Base-by-base conservation (phyloP, 1,140 invertebrate species). In the Temnothorax nylanderi region DNA sequence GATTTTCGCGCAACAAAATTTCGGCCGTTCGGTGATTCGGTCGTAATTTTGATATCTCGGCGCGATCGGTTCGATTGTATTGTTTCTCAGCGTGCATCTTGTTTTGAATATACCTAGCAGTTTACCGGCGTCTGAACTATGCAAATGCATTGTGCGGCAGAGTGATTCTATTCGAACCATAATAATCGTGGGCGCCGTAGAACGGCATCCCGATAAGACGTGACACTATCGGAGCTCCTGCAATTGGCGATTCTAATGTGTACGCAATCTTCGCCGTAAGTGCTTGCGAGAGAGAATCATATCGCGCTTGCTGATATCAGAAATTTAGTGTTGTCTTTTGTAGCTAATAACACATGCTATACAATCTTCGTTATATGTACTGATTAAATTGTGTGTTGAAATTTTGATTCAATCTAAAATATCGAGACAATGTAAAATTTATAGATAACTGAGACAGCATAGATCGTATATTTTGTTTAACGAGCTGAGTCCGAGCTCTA, bases 261-360 rank as follows among this genome's bases (percentile, higher is more conserved):
- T 21, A 77, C 60, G 62, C 58, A 65, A 77, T 85, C 77, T 78
- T 75, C 62, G 16, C 32, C 58, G 18, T 49, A 72, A 85, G 41
- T 51, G 44, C 56, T 34, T 49, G 56, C 21, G 32, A 54, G 77
- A 67, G 44, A 47, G 41, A 67, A 65, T 44, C 11, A 69, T 47
- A 80, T 71, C 32, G 77, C 44, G 8, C 21, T 44, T 21, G 56
- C 62, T 41, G 47, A 54, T 69, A 69, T 80, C 8, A 69, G 41
- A 2, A 69, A 41, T 41, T 47, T n/a, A 44, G 16, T 8, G 8
- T 8, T 54, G 5, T 41, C 34, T 18, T 60, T 82, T 60, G 41
- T 21, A 5, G 32, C 2, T 26, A 18, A 18, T 41, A 32, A 75
- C 44, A 71, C 60, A 64, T 78, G 37, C 16, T 18, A n/a, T 11